Base-by-base conservation (phyloP, 2,113 vertebrate genomes). In the Muscicapa adusta region DNA sequence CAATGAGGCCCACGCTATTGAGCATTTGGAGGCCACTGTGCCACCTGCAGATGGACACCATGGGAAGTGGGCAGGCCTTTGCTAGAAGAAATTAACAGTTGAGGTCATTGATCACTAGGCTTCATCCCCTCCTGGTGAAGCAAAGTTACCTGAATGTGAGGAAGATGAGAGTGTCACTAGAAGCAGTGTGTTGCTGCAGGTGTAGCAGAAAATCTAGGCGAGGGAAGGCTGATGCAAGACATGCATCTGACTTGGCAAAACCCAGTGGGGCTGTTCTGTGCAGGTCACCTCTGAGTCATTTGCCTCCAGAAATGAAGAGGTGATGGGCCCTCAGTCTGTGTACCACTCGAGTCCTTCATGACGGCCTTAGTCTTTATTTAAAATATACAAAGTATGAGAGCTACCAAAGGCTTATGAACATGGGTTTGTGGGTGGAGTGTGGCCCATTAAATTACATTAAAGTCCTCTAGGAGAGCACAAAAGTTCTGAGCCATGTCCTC, bases 1-100 rank as follows among this genome's bases (percentile, higher is more conserved):
- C 48, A 28, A 4, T 3, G 62, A 62, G 31, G 19, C 8, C 20
- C 18, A 26, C 1, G 0, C n/a, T 50, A 8, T 26, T 7, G 6
- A 29, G 31, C 0, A 0, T 77, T 70, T 66, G 33, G 23, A 33
- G 58, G 54, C 40, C 11, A 6, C 48, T 10, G 43, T 65, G 63
- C n/a, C 73, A 70, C 61, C 58, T 8, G 9, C 20, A 33, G 68
- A 45, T 23, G 43, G 47, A 71, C 18, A 40, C 29, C 29, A 38
- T 0, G 0, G 42, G n/a, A 40, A 51, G 22, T 2, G 36, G 63
- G 26, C 77, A 88, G 36, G 14, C 26, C 50, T 61, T 18, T 28
- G 25, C 29, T 31, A 18, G n/a, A 63, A 50, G 29, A 67, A 76
- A 67, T 73, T 17, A 48, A 2, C 22, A 24, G 28, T 5, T 40